phyloP scores from a whole-genome alignment of 2,797 vertebrate genomes.

The Delichon dasypus region DNA sequence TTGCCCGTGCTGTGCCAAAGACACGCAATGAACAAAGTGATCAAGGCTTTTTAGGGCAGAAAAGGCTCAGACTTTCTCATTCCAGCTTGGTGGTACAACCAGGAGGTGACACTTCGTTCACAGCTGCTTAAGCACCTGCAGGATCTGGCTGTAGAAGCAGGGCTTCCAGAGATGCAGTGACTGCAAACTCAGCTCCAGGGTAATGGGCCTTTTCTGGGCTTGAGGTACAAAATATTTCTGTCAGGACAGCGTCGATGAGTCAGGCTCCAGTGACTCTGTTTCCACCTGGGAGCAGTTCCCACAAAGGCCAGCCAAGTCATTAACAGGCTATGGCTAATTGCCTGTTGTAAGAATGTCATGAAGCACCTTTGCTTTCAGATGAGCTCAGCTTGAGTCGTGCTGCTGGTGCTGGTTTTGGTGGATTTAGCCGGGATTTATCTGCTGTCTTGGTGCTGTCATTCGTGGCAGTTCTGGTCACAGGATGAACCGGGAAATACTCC shows the following conservation, averaged over 20 bases:
- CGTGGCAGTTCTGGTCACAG: not conserved
- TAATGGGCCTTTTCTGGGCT: constrained; percentile 9
- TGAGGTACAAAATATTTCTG: not conserved
- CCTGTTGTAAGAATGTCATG: not conserved
- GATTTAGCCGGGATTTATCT: not conserved
- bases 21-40: not conserved
- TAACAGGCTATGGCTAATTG: constrained; percentile 44
- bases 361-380: not conserved
- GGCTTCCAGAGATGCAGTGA: not conserved
- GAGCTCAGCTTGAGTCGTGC: not conserved
- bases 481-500: not conserved
- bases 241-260: not conserved
- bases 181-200: not conserved
- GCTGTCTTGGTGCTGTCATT: not conserved
- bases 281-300: constrained; percentile 30
- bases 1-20: not conserved
- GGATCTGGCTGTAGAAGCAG: not conserved
- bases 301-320: constrained; percentile 44
- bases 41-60: not conserved
- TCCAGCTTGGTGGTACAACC: not conserved
- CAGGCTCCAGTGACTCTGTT: not conserved
- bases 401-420: not conserved
- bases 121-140: not conserved
- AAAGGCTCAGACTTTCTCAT: not conserved
- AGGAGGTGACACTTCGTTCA: not conserved